Evolutionary conservation across 2,888 invertebrate genomes (phyloP).

Genomic region (Disparrhopalites patrizii): DNA sequence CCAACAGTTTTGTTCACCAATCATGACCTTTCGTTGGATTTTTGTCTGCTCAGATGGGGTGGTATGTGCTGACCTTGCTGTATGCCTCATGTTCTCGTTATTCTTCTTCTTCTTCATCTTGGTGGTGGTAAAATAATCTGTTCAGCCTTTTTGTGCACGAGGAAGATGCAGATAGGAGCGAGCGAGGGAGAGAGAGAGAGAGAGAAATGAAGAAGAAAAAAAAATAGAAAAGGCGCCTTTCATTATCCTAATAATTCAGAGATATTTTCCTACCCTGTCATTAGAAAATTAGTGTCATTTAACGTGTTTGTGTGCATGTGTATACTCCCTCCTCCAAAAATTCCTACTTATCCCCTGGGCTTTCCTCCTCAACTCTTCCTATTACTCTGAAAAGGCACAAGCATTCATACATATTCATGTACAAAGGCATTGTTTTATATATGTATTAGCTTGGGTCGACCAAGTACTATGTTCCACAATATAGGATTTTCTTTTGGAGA

Average conservation of each 20-base stretch:
- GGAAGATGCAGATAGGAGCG: no score
- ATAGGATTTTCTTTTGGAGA: background rate
- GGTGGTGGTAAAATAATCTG: no score
- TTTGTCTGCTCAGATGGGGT: no score
- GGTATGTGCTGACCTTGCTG: no score
- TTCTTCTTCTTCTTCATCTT: no score
- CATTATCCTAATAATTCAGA: constrained; percentile 37
- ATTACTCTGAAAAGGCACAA: background rate
- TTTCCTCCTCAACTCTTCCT: background rate
- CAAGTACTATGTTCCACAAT: background rate
- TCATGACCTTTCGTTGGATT: no score
- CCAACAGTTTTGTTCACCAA: no score
- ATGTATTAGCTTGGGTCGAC: background rate
- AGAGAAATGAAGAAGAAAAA: background rate
- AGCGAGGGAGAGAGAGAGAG: background rate
- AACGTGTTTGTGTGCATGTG: constrained; percentile 32
- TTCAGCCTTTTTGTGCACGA: no score
- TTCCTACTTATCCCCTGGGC: constrained; percentile 12
- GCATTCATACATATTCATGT: constrained; percentile 22
- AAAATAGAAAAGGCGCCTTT: constrained; percentile 36
- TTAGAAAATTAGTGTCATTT: constrained; percentile 49
- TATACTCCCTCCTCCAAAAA: constrained; percentile 20
- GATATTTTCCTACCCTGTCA: constrained; percentile 41
- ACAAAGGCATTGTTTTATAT: background rate
- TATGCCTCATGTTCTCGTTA: no score